Conservation (phyloP, 1,140 invertebrate species). For the Zaprionus camerounensis region DNA sequence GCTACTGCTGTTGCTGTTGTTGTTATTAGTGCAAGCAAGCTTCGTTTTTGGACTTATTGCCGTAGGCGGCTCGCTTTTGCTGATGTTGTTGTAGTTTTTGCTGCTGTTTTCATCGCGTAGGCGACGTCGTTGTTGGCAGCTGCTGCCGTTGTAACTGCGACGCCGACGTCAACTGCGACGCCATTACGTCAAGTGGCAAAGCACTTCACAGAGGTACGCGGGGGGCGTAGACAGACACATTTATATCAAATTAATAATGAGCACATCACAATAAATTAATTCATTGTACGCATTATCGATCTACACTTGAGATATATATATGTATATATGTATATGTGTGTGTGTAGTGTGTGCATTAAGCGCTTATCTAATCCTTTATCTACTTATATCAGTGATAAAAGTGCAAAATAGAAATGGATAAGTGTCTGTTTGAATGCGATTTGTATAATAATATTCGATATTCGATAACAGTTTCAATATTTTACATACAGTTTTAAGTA, state of each 20-base stretch:
- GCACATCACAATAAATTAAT: constrained; percentile 1
- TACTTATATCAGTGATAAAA: neutral
- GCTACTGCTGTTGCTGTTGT: constrained; percentile 12
- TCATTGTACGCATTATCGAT: neutral
- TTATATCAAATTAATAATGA: constrained; percentile 6
- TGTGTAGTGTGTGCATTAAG: neutral
- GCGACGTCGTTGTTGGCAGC: constrained; percentile 24
- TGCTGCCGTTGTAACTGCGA: constrained; percentile 30
- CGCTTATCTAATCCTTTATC: neutral
- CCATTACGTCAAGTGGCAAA: constrained; percentile 39
- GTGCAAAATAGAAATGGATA: neutral
- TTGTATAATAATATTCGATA: too few species aligned
- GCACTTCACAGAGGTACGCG: constrained; percentile 22
- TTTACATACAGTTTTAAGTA: neutral
- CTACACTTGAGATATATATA: neutral
- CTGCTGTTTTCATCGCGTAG: constrained; percentile 15
- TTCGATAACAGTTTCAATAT: neutral
- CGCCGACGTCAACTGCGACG: constrained; percentile 13
- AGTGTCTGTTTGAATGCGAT: too few species aligned
- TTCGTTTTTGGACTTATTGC: constrained; percentile 65
- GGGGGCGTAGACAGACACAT: constrained; percentile 2
- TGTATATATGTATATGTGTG: neutral
- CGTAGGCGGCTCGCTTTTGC: constrained; percentile 52
- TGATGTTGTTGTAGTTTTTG: constrained; percentile 45
- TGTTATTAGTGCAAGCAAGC: constrained; percentile 53